A percentile compares a stretch with the other conserved stretches of the same genome.
Evolutionary conservation across 2,113 vertebrate species (phyloP).

Genomic region (Arizona elegans): DNA sequence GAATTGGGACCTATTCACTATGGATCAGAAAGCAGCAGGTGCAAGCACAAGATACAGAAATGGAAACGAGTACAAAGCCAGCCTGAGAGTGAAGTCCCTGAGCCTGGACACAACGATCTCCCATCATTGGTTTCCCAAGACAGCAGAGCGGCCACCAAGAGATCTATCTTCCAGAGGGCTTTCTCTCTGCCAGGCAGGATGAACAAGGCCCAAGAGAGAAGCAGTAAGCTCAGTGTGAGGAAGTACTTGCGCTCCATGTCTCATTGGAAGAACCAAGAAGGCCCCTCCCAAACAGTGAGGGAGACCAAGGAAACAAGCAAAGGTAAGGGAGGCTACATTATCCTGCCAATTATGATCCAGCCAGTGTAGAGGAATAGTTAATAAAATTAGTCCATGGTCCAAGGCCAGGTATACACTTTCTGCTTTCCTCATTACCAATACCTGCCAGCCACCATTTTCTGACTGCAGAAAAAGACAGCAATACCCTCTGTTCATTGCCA

Average conservation of each 20-base stretch:
- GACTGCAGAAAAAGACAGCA: not conserved
- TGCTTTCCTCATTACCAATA: not conserved
- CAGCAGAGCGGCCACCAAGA: conserved; percentile 39
- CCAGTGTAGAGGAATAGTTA: not conserved
- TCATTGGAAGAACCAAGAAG: conserved; percentile 57
- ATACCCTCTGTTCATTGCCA: not conserved
- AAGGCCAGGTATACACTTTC: not conserved
- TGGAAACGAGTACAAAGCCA: conserved; percentile 74
- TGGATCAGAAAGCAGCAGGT: conserved; percentile 48
- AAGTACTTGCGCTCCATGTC: conserved; percentile 77
- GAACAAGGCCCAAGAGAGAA: conserved; percentile 47
- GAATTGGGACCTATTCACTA: not conserved
- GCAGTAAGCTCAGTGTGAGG: conserved; percentile 62
- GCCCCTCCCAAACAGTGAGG: conserved; percentile 11
- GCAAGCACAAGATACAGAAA: conserved; percentile 75
- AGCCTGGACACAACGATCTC: conserved; percentile 24
- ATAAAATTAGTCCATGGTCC: not conserved
- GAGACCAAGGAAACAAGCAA: not conserved
- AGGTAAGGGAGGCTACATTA: not conserved
- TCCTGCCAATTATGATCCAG: no score
- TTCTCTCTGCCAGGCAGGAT: conserved; percentile 76
- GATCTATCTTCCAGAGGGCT: conserved; percentile 84
- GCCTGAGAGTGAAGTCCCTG: conserved; percentile 23
- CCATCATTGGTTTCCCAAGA: conserved; percentile 20
- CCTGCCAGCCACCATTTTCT: not conserved